Evolutionary conservation across 1,140 invertebrate species (phyloP).

Genomic region (Drosophila kikkawai): DNA sequence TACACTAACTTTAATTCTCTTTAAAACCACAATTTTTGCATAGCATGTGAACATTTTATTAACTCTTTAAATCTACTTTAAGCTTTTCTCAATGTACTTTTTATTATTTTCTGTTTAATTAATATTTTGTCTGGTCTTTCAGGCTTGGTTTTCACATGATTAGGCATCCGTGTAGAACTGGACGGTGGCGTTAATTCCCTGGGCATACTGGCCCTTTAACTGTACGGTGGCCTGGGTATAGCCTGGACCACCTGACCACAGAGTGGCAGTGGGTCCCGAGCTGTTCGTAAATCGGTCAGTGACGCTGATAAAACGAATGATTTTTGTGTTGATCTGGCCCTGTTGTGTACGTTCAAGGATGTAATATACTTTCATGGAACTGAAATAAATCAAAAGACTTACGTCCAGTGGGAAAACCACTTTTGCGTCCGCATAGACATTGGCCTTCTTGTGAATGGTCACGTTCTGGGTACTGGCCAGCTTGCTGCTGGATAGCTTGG

Average conservation of each 20-base stretch:
- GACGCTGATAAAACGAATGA: conserved; percentile 52
- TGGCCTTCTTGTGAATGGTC: conserved; percentile 24
- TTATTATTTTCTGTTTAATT: neutral
- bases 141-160: neutral
- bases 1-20: neutral
- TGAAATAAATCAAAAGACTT: conserved; percentile 4
- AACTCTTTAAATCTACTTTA: neutral
- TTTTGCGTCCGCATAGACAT: conserved; percentile 4
- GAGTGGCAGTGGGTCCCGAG: conserved; percentile 45
- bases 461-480: conserved; percentile 42
- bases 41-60: neutral
- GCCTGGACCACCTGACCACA: conserved; percentile 55
- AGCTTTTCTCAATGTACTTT: neutral
- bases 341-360: conserved; percentile 18
- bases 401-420: conserved; percentile 36
- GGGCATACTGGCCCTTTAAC: conserved; percentile 42
- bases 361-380: neutral
- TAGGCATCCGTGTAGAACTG: conserved; percentile 26
- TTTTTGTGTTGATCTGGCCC: conserved; percentile 56
- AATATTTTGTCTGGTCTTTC: neutral
- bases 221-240: conserved; percentile 36
- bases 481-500: conserved; percentile 35
- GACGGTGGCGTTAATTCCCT: conserved; percentile 37
- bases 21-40: neutral
- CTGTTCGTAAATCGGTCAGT: conserved; percentile 62